These are phyloP conservation scores for Orthosia gracilis DNA, from an alignment of 2,888 invertebrate genomes.

Conservation along the genomic window DNA sequence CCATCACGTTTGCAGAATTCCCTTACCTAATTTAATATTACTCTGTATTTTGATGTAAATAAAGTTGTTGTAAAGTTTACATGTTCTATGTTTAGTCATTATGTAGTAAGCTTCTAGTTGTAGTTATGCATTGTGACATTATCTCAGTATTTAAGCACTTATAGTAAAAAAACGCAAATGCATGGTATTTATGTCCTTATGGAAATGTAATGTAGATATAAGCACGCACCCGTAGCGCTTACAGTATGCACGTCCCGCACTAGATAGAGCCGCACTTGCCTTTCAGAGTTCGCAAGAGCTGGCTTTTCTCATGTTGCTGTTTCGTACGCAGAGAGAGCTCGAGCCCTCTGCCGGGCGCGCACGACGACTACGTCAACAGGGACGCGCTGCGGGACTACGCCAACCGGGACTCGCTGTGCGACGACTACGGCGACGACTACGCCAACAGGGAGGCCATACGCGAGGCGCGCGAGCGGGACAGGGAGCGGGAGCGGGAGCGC, in stretches of 20 bases:
- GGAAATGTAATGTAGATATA: constrained; percentile 45
- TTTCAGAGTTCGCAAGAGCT: constrained; percentile 87
- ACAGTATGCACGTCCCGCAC: constrained; percentile 77
- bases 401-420: constrained; percentile 87
- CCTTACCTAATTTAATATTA: background rate
- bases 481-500: constrained; percentile 80
- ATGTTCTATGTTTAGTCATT: constrained; percentile 17
- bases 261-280: constrained; percentile 77
- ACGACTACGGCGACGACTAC: constrained; percentile 89
- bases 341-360: constrained; percentile 84
- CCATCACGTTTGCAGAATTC: too few relatives aligned
- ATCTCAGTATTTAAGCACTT: background rate
- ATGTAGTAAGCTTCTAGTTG: constrained; percentile 3
- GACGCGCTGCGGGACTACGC: constrained; percentile 87
- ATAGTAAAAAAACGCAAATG: constrained; percentile 34
- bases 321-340: constrained; percentile 90
- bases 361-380: constrained; percentile 89
- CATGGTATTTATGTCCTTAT: constrained; percentile 23
- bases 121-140: constrained; percentile 26
- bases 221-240: constrained; percentile 63
- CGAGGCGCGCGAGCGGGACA: constrained; percentile 86
- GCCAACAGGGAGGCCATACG: constrained; percentile 89
- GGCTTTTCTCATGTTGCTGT: constrained; percentile 89
- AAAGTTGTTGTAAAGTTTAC: background rate
- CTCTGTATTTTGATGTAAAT: background rate